phyloP scores from a whole-genome alignment of 2,888 invertebrate genomes.

The Lycophotia porphyrea region DNA sequence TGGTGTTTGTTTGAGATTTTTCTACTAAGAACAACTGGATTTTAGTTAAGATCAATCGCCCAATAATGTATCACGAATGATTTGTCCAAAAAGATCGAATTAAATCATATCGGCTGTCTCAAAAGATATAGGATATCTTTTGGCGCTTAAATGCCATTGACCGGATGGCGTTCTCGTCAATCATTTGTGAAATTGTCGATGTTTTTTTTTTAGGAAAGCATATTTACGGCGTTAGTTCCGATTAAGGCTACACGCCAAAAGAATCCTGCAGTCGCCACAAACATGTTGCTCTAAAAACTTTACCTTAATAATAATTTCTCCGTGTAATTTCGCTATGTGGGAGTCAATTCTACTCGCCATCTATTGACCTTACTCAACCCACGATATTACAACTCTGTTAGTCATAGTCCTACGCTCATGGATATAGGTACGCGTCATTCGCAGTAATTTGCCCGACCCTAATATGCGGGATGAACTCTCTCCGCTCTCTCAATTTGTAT shows the following conservation, averaged over 20 bases:
- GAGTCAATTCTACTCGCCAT: constrained; percentile 17
- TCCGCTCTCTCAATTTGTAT: constrained; percentile 72
- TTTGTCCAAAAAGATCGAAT: background rate
- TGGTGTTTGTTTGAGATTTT: constrained; percentile 29
- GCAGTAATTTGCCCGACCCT: constrained; percentile 75
- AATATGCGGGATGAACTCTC: constrained; percentile 76
- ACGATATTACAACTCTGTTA: constrained; percentile 48
- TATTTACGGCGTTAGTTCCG: background rate
- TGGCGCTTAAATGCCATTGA: background rate
- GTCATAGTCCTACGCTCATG: constrained; percentile 52
- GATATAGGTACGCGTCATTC: constrained; percentile 50
- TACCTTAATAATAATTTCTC: background rate
- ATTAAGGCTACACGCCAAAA: background rate
- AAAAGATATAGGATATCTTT: background rate
- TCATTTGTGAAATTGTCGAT: background rate
- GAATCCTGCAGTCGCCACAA: too few relatives aligned
- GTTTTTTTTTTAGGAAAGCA: background rate
- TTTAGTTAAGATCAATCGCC: background rate
- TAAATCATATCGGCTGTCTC: background rate
- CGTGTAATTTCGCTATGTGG: constrained; percentile 14
- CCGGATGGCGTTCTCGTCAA: background rate
- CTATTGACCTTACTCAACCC: constrained; percentile 51
- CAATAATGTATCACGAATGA: background rate
- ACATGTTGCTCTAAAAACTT: background rate
- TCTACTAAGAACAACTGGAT: background rate